Base-by-base conservation (phyloP, 2,888 invertebrate species). In the Drosophila anomalata region DNA sequence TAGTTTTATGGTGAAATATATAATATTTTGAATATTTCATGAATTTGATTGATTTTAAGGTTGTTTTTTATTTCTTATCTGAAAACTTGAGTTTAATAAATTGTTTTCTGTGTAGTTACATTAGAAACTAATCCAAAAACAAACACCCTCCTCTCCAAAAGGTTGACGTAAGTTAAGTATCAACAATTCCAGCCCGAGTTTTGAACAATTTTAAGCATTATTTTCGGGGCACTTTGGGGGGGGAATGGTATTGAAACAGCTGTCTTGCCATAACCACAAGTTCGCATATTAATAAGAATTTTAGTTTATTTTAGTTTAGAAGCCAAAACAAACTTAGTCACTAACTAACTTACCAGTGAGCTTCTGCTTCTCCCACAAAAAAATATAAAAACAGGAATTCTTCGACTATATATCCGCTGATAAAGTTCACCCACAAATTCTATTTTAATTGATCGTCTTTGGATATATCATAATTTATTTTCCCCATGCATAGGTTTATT, bases 391-490 rank as follows among this genome's bases (percentile, higher is more conserved):
- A 42, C 41, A 29, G 39, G 39, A 42, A 42, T 9, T 42, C 41
- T 42, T 4, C 1, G 6, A 36, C 36, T 42, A 39, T 4, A 39
- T 39, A 39, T 39, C 39, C 14, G 14, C 39, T 12, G 39, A 39
- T 7, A 39, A 14, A 2, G 5, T 5, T 14, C 39, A 39, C 39
- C n/a, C 39, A 39, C 33, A 12, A 12, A 12, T 33, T 11, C 41
- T 42, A 42, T 42, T 42, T 42, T 11, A 20, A 47, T 58, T 41
- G 58, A 52, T 52, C 3, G 68, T 60, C 54, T 51, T 67, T 20
- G 29, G 50, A 46, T 55, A 39, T 51, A n/a, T 60, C 69, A 69
- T 69, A 31, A 69, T 70, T 51, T 55, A 69, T 70, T 55, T 55
- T 20, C 22, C 17, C 33, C 39, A 51, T 56, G 59, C 66, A 58